Evolutionary conservation across 2,888 invertebrate species (phyloP).

Genomic region (Dynastes grantii): DNA sequence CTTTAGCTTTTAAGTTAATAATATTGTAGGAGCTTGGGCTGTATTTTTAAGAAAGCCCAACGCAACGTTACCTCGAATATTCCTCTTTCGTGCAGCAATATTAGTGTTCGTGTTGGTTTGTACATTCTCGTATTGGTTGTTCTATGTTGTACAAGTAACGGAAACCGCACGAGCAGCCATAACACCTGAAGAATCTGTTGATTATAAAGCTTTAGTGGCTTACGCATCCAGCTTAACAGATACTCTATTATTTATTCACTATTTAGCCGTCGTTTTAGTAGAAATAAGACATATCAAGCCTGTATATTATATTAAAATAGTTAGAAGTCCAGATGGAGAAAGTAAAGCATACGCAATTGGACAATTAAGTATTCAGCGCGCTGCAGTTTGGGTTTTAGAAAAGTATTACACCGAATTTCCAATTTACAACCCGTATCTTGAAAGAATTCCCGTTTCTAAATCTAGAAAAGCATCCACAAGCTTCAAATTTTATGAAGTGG

Average conservation of each 20-base stretch:
- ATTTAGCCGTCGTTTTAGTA: conserved; percentile 92
- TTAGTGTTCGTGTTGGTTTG: conserved; percentile 91
- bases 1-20: conserved; percentile 92
- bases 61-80: conserved; percentile 93
- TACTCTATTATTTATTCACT: conserved; percentile 95
- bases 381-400: conserved; percentile 95
- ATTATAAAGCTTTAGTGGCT: conserved; percentile 91
- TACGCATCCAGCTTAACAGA: conserved; percentile 96
- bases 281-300: conserved; percentile 95
- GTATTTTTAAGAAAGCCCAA: conserved; percentile 89
- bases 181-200: conserved; percentile 84
- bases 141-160: conserved; percentile 94
- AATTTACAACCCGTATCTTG: conserved; percentile 96
- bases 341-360: conserved; percentile 91
- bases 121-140: conserved; percentile 97
- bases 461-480: conserved; percentile 84
- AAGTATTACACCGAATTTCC: conserved; percentile 97
- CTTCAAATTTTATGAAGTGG: conserved; percentile 98
- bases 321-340: conserved; percentile 96
- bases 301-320: conserved; percentile 90
- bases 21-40: conserved; percentile 93
- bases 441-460: conserved; percentile 90
- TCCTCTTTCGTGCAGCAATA: conserved; percentile 91
- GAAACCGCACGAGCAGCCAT: conserved; percentile 86
- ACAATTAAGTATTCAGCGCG: conserved; percentile 93